Conservation (phyloP, 2,113 vertebrate genomes). For the Strix uralensis region DNA sequence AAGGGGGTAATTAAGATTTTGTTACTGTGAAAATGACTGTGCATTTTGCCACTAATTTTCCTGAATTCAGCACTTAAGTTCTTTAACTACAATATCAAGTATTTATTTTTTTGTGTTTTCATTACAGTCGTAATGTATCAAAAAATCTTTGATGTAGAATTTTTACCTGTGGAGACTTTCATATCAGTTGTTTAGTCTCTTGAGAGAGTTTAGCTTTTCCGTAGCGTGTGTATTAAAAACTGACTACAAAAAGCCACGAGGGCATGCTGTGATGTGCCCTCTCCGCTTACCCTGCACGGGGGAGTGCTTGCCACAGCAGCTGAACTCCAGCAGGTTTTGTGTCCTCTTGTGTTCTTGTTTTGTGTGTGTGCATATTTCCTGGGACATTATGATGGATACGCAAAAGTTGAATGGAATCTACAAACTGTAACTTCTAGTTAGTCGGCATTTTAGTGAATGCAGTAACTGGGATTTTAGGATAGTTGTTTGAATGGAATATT, state of each 20-base stretch:
- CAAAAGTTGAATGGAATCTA: neutral
- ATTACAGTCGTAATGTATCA: neutral
- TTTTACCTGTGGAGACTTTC: neutral
- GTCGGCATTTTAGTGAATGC: neutral
- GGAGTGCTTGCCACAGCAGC: neutral
- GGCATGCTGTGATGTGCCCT: rapidly evolving
- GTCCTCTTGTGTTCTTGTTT: neutral
- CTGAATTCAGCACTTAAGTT: neutral
- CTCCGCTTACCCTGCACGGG: rapidly evolving
- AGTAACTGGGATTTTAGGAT: neutral
- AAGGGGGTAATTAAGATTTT: neutral
- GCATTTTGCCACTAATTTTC: neutral
- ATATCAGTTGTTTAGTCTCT: neutral
- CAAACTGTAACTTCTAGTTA: neutral
- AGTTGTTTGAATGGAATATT: neutral
- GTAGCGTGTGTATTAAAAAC: rapidly evolving
- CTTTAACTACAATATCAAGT: neutral
- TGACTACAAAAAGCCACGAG: neutral
- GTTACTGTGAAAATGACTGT: neutral
- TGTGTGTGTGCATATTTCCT: neutral
- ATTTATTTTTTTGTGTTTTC: neutral
- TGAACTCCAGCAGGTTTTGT: rapidly evolving
- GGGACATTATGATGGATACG: rapidly evolving
- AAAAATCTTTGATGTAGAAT: neutral
- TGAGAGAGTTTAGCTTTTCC: neutral